Evolutionary conservation across 2,888 invertebrate species (phyloP).

Genomic region (Aproaerema taeniolella): DNA sequence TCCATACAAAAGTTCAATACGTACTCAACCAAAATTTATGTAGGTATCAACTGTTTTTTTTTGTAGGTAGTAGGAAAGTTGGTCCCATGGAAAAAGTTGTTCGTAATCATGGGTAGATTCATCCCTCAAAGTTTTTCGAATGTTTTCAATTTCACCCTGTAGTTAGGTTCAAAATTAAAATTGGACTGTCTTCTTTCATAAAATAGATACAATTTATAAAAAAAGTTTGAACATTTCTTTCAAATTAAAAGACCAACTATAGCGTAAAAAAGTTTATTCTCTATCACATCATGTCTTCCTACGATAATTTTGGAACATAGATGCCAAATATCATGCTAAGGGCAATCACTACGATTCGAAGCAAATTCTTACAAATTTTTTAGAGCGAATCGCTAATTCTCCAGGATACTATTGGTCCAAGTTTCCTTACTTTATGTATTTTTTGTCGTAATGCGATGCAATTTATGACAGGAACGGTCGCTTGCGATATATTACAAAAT

Average conservation of each 20-base stretch:
- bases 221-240: too few species aligned
- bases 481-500: background rate
- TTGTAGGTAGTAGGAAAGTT: too few species aligned
- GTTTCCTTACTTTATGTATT: background rate
- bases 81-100: too few species aligned
- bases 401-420: slow-evolving; percentile 3
- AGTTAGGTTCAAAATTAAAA: too few species aligned
- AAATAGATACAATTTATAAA: too few species aligned
- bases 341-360: slow-evolving; percentile 62
- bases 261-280: slow-evolving; percentile 74
- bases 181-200: too few species aligned
- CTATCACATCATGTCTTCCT: slow-evolving; percentile 75
- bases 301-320: slow-evolving; percentile 67
- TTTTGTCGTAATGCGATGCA: background rate
- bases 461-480: background rate
- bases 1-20: too few species aligned
- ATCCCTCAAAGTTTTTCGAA: too few species aligned
- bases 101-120: too few species aligned
- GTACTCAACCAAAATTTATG: too few species aligned
- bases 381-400: background rate
- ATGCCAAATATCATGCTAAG: slow-evolving; percentile 61
- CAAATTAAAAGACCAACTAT: slow-evolving; percentile 34
- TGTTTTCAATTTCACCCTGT: too few species aligned
- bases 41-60: too few species aligned
- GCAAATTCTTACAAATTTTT: slow-evolving; percentile 30